phyloP scores from a whole-genome alignment of 2,797 vertebrate genomes.

The Cuniculus paca region DNA sequence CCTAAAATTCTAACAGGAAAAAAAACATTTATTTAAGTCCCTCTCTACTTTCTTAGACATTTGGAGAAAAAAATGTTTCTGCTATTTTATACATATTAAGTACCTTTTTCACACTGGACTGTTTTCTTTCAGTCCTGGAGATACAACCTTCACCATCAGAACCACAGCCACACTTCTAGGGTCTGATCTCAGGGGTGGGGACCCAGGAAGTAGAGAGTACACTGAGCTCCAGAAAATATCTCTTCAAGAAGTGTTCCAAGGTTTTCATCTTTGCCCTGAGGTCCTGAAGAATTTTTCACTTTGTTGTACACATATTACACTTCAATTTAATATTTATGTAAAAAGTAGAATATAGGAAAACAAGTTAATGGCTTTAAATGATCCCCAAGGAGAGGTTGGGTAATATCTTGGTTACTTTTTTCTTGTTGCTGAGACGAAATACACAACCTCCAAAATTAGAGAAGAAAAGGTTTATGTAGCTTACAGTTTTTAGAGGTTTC shows the following conservation, averaged over 20 bases:
- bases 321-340: not conserved
- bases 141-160: not conserved
- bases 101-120: not conserved
- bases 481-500: no score
- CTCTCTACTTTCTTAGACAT: not conserved
- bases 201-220: not conserved
- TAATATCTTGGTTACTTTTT: no score
- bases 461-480: no score
- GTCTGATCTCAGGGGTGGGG: not conserved
- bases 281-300: not conserved
- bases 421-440: no score
- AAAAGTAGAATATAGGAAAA: not conserved
- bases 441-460: no score
- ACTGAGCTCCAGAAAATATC: accelerated
- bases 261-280: not conserved
- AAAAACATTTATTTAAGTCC: not conserved
- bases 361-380: not conserved
- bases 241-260: not conserved
- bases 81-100: not conserved
- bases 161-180: not conserved
- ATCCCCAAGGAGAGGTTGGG: not conserved
- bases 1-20: not conserved
- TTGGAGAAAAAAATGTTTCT: conserved; percentile 47
- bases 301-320: not conserved
- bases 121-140: not conserved